phyloP scores from a whole-genome alignment of 2,888 invertebrate species.

The Parelbella ahira region DNA sequence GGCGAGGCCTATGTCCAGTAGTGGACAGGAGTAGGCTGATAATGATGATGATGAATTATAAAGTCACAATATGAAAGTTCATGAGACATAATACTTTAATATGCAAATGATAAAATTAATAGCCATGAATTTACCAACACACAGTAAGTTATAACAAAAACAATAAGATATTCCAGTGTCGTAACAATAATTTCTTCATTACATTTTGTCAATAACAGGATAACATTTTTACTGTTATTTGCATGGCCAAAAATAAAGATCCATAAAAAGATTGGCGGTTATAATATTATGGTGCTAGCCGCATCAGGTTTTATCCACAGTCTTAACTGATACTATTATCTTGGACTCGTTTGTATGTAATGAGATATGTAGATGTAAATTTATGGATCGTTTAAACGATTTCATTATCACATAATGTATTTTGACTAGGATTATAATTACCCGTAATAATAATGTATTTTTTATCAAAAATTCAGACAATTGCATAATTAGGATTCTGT shows the following conservation, averaged over 20 bases:
- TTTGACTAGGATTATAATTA: too few species aligned
- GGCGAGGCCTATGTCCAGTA: too few species aligned
- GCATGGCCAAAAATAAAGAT: slow-evolving; percentile 1
- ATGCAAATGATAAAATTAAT: too few species aligned
- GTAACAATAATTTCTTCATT: background rate
- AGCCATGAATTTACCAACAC: too few species aligned
- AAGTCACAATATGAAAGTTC: too few species aligned
- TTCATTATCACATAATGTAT: slow-evolving; percentile 1
- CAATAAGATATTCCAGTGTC: background rate
- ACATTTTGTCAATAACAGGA: background rate
- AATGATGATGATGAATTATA: too few species aligned
- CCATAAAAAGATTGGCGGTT: slow-evolving; percentile 5
- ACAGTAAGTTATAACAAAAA: too few species aligned
- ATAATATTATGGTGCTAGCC: slow-evolving; percentile 4
- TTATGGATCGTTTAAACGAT: slow-evolving; percentile 8
- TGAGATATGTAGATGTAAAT: slow-evolving; percentile 8
- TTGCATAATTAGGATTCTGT: too few species aligned
- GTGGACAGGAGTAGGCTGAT: too few species aligned
- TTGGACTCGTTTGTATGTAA: slow-evolving; percentile 1
- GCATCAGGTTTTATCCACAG: background rate
- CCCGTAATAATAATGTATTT: too few species aligned
- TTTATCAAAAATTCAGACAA: too few species aligned
- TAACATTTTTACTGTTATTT: background rate
- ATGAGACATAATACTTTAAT: too few species aligned
- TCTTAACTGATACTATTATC: slow-evolving; percentile 7